A percentile compares a stretch with the other conserved stretches of the same genome.
These are phyloP conservation scores for Gymnoscelis rufifasciata DNA, from an alignment of 2,888 invertebrate species.

Conservation along the genomic window DNA sequence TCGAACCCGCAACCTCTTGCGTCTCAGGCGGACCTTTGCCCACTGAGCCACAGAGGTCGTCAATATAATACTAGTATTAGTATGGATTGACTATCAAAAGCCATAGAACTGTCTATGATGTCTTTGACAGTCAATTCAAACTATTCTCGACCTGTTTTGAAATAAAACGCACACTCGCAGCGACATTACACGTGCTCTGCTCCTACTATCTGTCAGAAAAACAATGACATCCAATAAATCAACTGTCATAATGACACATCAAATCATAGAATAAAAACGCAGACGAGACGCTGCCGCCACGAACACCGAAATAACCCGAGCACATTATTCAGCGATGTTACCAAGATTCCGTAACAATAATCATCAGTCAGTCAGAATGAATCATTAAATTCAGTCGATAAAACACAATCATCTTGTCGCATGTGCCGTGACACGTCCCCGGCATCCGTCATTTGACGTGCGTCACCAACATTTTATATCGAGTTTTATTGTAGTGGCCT, in stretches of 20 bases:
- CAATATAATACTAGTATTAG: too few relatives aligned
- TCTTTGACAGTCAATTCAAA: too few relatives aligned
- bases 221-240: neutral
- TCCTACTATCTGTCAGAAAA: too few relatives aligned
- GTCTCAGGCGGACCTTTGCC: too few relatives aligned
- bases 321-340: too few relatives aligned
- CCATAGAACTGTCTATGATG: too few relatives aligned
- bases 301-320: slow-evolving; percentile 20
- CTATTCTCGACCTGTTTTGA: too few relatives aligned
- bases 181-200: too few relatives aligned
- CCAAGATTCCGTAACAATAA: slow-evolving; percentile 32
- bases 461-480: neutral
- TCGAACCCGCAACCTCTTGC: too few relatives aligned
- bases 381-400: slow-evolving; percentile 30
- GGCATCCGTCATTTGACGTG: slow-evolving; percentile 12
- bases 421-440: slow-evolving; percentile 2
- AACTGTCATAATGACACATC: neutral
- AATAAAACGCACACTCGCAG: too few relatives aligned
- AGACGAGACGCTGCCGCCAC: slow-evolving; percentile 8
- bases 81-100: too few relatives aligned
- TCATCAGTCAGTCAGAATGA: slow-evolving; percentile 30
- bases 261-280: neutral
- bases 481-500: neutral
- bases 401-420: slow-evolving; percentile 24
- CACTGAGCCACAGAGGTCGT: too few relatives aligned